phyloP scores from a whole-genome alignment of 2,113 vertebrate genomes.

The Hemicordylus capensis region DNA sequence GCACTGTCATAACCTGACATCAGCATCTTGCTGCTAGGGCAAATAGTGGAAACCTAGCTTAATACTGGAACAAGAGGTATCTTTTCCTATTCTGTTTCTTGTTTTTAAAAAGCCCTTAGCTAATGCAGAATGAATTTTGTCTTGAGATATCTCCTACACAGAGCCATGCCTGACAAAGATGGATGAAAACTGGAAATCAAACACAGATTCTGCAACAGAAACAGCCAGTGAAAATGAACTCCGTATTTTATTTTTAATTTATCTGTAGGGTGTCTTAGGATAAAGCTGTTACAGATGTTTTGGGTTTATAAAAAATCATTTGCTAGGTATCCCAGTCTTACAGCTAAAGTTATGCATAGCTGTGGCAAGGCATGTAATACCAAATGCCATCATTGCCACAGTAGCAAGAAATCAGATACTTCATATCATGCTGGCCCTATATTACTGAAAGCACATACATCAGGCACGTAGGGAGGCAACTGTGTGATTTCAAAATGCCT shows the following conservation, averaged over 20 bases:
- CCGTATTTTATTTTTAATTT: background rate
- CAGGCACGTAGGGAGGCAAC: background rate
- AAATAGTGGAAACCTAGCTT: background rate
- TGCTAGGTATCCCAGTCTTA: background rate
- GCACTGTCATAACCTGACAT: background rate
- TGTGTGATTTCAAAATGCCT: too few relatives aligned
- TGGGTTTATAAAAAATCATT: background rate
- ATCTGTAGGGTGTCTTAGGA: background rate
- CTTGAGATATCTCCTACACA: background rate
- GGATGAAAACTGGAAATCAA: conserved; percentile 4
- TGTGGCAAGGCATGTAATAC: background rate
- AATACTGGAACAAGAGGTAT: background rate
- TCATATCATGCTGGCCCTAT: background rate
- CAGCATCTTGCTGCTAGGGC: background rate
- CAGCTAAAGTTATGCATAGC: background rate
- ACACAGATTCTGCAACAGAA: background rate
- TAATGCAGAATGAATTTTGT: background rate
- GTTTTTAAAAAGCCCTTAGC: background rate
- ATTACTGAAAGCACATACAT: background rate
- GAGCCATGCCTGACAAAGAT: background rate
- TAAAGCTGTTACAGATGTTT: background rate
- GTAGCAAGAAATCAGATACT: background rate
- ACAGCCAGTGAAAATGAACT: background rate
- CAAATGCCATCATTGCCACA: background rate
- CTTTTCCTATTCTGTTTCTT: background rate